These are phyloP conservation scores for Rhinoderma darwinii DNA, from an alignment of 2,113 vertebrate species.

Conservation along the genomic window DNA sequence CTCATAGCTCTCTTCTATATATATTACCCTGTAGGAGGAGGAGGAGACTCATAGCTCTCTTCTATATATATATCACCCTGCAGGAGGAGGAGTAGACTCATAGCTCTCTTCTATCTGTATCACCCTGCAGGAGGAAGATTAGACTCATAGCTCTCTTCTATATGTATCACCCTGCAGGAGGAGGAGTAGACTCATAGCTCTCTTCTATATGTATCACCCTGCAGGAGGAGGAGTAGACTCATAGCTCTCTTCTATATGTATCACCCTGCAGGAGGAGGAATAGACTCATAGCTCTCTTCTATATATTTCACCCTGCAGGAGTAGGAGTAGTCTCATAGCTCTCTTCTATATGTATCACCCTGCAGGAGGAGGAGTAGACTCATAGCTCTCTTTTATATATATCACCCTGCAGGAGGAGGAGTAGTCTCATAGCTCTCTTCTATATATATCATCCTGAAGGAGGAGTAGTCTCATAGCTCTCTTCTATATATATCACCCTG, in stretches of 20 bases:
- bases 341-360: background rate
- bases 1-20: background rate
- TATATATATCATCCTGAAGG: background rate
- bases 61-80: conserved; percentile 1
- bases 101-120: background rate
- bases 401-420: background rate
- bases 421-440: background rate
- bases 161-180: background rate
- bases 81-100: background rate
- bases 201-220: background rate
- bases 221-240: background rate
- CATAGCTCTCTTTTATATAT: conserved; percentile 23
- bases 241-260: background rate
- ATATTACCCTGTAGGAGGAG: background rate
- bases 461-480: background rate
- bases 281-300: background rate
- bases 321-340: background rate
- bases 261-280: background rate
- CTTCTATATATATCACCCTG: background rate
- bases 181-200: background rate
- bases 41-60: background rate
- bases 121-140: background rate
- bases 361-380: background rate
- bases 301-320: background rate
- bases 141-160: background rate